Conservation (phyloP, 2,113 vertebrate genomes). For the Rhegmatorhina hoffmannsi region DNA sequence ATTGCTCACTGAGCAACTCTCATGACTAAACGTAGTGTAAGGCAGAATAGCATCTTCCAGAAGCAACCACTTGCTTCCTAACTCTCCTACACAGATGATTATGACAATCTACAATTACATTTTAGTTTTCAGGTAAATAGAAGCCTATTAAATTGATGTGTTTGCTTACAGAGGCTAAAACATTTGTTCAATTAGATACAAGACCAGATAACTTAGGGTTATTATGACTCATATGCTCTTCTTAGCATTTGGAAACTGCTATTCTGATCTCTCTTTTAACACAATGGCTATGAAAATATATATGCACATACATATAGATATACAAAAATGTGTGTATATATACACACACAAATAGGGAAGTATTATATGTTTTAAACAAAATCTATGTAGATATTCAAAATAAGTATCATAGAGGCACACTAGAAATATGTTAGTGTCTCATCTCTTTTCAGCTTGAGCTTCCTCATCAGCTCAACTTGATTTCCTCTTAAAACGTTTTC, state of each 20-base stretch:
- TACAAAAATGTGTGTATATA: not conserved
- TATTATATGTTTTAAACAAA: not conserved
- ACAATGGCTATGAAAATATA: not conserved
- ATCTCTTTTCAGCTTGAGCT: not conserved
- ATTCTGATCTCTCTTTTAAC: not conserved
- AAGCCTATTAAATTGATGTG: not conserved
- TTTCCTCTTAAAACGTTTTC: not conserved
- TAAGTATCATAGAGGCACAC: not conserved
- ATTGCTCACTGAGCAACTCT: not conserved
- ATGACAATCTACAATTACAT: not conserved
- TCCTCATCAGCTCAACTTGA: not conserved
- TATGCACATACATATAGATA: not conserved
- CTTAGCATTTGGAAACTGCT: not conserved
- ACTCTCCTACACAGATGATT: not conserved
- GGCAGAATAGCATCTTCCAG: not conserved
- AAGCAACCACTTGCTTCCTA: not conserved
- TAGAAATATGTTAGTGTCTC: not conserved
- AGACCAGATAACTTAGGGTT: not conserved
- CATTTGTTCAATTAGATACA: not conserved
- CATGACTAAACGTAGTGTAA: not conserved
- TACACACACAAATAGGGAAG: not conserved
- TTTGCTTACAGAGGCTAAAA: not conserved
- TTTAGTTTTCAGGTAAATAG: not conserved
- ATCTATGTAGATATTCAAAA: not conserved
- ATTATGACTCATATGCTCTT: not conserved